These are phyloP conservation scores for Drosophila neonasuta DNA, from an alignment of 2,888 invertebrate species.

Conservation along the genomic window DNA sequence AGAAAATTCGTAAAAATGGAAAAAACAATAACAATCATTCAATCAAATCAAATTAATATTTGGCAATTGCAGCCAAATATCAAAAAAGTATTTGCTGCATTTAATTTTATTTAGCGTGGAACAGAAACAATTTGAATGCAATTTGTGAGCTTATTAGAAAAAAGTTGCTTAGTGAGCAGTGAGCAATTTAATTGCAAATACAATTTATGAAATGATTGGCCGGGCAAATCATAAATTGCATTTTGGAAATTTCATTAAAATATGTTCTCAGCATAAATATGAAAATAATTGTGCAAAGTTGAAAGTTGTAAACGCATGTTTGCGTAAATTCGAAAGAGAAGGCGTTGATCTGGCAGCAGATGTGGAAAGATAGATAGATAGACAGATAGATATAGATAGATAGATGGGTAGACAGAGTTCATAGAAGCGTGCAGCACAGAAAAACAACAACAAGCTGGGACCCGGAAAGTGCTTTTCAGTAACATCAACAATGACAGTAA, in stretches of 20 bases:
- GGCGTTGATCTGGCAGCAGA: conserved; percentile 33
- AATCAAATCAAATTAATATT: not conserved
- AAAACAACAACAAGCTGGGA: conserved; percentile 8
- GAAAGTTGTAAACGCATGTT: conserved; percentile 2
- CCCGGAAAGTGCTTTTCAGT: conserved; percentile 14
- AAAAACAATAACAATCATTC: no score
- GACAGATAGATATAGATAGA: not conserved
- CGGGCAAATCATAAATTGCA: not conserved
- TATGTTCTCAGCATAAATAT: not conserved
- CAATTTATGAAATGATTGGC: not conserved
- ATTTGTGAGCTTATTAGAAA: no score
- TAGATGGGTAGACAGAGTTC: conserved; percentile 1
- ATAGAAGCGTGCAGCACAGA: not conserved
- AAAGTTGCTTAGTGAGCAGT: no score
- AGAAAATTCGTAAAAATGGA: no score
- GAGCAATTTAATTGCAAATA: not conserved
- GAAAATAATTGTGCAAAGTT: not conserved
- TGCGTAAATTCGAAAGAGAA: conserved; percentile 2
- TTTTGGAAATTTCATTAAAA: not conserved
- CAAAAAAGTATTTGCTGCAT: not conserved
- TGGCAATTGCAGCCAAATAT: not conserved
- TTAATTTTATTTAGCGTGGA: not conserved
- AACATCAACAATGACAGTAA: conserved; percentile 16
- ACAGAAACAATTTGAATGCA: not conserved
- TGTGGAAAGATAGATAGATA: conserved; percentile 7